Percentiles rank a stretch among this genome's conserved stretches.
Conservation (phyloP, 2,797 vertebrate species). For the Ptychadena robeensis region DNA sequence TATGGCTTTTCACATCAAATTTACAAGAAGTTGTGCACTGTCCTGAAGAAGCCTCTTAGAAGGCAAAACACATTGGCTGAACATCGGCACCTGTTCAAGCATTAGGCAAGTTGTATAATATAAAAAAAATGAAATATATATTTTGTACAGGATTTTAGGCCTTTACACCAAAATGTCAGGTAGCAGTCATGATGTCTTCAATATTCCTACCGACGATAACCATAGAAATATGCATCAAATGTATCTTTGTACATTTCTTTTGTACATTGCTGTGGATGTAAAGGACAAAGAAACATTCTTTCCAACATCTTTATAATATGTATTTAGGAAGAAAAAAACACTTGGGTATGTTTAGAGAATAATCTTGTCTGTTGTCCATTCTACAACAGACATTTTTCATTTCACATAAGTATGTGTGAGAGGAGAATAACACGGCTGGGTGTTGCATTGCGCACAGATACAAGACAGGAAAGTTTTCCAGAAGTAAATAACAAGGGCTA, state of each 20-base stretch:
- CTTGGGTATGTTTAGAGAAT: not conserved
- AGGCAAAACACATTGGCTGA: too few species aligned
- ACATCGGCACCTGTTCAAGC: too few species aligned
- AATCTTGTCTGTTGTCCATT: slow-evolving; percentile 3
- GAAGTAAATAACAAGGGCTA: not conserved
- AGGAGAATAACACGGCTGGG: not conserved
- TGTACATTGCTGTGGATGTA: not conserved
- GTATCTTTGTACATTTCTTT: not conserved
- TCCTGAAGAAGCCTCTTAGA: too few species aligned
- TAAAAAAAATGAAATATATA: too few species aligned
- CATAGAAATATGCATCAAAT: not conserved
- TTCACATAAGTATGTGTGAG: not conserved
- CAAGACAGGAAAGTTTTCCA: not conserved
- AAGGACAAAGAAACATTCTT: not conserved
- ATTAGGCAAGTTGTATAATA: too few species aligned
- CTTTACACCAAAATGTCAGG: not conserved
- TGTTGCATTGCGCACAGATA: not conserved
- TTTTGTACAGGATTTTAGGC: not conserved
- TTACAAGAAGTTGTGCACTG: too few species aligned
- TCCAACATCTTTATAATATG: not conserved
- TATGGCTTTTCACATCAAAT: too few species aligned
- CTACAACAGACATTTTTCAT: not conserved
- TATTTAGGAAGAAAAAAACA: not conserved
- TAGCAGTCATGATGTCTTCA: not conserved
- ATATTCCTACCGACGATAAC: too few species aligned